Percentiles rank a stretch among this genome's conserved stretches.
Conservation (phyloP, 2,888 invertebrate species). For the Lymantria dispar region DNA sequence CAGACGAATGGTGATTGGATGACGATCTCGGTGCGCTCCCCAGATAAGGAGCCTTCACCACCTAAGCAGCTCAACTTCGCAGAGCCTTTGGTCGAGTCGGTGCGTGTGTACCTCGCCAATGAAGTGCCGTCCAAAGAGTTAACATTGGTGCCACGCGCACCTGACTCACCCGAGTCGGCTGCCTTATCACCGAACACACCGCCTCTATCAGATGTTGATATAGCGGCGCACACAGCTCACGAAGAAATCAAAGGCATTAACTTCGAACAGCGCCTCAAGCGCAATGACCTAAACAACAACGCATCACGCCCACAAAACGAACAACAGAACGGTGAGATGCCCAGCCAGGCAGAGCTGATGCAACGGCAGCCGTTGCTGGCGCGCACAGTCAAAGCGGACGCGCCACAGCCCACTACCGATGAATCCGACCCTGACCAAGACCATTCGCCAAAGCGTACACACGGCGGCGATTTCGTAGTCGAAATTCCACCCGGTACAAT, state of each 20-base stretch:
- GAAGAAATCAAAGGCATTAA: constrained; percentile 75
- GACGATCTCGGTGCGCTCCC: constrained; percentile 74
- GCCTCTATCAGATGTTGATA: constrained; percentile 65
- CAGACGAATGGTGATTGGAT: constrained; percentile 79
- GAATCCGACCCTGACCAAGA: constrained; percentile 75
- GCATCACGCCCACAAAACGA: constrained; percentile 49
- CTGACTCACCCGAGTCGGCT: constrained; percentile 30
- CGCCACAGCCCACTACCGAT: constrained; percentile 66
- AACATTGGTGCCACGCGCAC: constrained; percentile 46
- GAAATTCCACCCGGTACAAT: constrained; percentile 84
- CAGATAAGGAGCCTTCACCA: constrained; percentile 67
- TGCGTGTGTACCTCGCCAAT: constrained; percentile 72
- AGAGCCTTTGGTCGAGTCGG: constrained; percentile 76
- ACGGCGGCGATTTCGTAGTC: constrained; percentile 68
- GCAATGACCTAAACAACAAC: constrained; percentile 81
- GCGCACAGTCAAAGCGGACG: constrained; percentile 63
- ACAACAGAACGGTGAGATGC: constrained; percentile 54
- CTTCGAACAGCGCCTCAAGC: constrained; percentile 68
- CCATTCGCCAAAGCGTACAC: constrained; percentile 63
- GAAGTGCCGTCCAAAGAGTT: constrained; percentile 67
- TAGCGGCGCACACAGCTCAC: constrained; percentile 63
- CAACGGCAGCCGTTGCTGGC: constrained; percentile 79
- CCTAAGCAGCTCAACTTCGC: constrained; percentile 67
- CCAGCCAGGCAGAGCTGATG: constrained; percentile 76
- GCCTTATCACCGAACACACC: constrained; percentile 34